Base-by-base conservation (phyloP, 2,113 vertebrate species). In the Abramis brama region DNA sequence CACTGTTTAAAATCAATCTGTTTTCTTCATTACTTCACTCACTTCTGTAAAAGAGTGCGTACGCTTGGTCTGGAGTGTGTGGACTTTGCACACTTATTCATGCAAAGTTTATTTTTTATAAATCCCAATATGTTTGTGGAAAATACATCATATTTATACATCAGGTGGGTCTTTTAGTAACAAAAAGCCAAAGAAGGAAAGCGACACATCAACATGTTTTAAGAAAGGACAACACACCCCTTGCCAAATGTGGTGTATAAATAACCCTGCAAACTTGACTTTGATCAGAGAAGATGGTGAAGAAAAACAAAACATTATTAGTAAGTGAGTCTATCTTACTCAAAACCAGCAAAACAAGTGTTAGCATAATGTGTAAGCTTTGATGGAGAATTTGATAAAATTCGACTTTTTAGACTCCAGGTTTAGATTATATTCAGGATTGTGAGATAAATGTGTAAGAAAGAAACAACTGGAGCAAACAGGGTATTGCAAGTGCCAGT, bases 101-200 rank as follows among this genome's bases (percentile, higher is more conserved):
- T 43, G 39, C 39, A 2, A 43, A 8, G 39, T 43, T 43, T 9
- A 8, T 43, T 43, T 43, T 43, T 43, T 43, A 43, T 43, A 10
- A 43, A 43, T 43, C 43, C 43, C 43, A 43, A 43, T 10, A 10
- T 43, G 43, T 43, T 2, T 0, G 43, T 43, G 8, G 43, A 43
- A 43, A 43, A 43, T 43, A 43, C 43, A 43, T 43, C 8, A 43
- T 43, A 10, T 43, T 43, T 2, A 43, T 8, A 43, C 7, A 43
- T 43, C 39, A 43, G 39, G 36, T 5, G 36, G 36, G 39, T 94
- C 90, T 87, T 92, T 92, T 91, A 92, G 91, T 91, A 92, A 95
- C 93, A 94, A 94, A 93, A 91, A 90, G 88, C 86, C 88, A 25
- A 17, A 79, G 73, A 6, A 91, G 89, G 92, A 92, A 76, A 81